These are phyloP conservation scores for Druceiella hillmani DNA, from an alignment of 2,888 invertebrate species.

Conservation along the genomic window DNA sequence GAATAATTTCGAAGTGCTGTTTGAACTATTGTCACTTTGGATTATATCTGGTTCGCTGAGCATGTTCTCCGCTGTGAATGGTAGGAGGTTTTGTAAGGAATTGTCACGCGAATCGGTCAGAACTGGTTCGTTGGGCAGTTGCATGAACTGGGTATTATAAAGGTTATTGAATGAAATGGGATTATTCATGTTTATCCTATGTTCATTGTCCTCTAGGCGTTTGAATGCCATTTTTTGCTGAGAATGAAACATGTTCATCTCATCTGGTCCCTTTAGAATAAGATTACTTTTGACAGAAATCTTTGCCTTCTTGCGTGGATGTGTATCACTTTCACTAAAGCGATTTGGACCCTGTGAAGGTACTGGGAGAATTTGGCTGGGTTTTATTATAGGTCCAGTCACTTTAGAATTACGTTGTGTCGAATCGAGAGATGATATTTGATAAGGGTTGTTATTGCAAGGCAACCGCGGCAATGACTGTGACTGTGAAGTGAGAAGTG, in stretches of 20 bases:
- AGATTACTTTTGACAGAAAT: slow-evolving; percentile 50
- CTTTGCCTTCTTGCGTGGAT: slow-evolving; percentile 45
- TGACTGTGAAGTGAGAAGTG: too few species aligned
- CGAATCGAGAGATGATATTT: too few species aligned
- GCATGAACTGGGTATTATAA: slow-evolving; percentile 47
- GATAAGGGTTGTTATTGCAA: too few species aligned
- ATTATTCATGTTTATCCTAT: slow-evolving; percentile 36
- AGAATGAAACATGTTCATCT: slow-evolving; percentile 47
- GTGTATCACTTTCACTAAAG: slow-evolving; percentile 28
- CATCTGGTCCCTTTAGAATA: slow-evolving; percentile 47
- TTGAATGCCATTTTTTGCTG: slow-evolving; percentile 49
- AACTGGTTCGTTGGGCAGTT: slow-evolving; percentile 38
- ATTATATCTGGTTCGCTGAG: slow-evolving; percentile 30
- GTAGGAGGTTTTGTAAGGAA: slow-evolving; percentile 37
- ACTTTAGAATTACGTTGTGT: too few species aligned
- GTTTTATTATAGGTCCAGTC: slow-evolving; percentile 41
- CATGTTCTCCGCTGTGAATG: slow-evolving; percentile 36
- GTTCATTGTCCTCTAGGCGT: slow-evolving; percentile 39
- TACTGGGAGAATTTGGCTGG: slow-evolving; percentile 43
- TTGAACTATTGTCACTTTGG: too few species aligned
- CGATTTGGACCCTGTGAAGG: slow-evolving; percentile 31
- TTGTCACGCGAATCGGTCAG: slow-evolving; percentile 37
- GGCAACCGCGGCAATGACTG: too few species aligned
- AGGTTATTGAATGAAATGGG: slow-evolving; percentile 46
- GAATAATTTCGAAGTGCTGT: too few species aligned